Base-by-base conservation (phyloP, 2,888 invertebrate genomes). In the Tachina fera region DNA sequence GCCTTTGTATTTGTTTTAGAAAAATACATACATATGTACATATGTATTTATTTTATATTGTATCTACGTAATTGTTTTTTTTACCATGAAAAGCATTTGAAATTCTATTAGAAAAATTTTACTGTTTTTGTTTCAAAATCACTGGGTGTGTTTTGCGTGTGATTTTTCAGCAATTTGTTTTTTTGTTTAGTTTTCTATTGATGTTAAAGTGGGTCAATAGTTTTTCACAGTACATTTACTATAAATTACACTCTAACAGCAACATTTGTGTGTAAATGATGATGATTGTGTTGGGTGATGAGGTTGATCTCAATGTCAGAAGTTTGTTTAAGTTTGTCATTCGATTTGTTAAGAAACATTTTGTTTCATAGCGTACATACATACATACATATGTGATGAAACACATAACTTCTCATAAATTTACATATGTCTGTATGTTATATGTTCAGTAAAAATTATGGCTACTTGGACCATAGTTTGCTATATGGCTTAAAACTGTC, bases 181-280 rank as follows among this genome's bases (percentile, higher is more conserved):
- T 75, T 65, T 39, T n/a, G n/a, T n/a, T 43, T 4, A 19, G 43
- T 74, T 79, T 80, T 80, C 47, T 80, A 76, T 79, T 80, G 80
- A 43, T 80, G 56, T 70, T 74, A 77, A 84, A 77, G 81, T 84
- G 77, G 84, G 84, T 84, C 84, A 84, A 84, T 84, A 84, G 76
- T 68, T 84, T 81, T 84, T 84, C 81, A 84, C 84, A 84, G 72
- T 77, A 77, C 56, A 77, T 84, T 84, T 81, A 77, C 19, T 72
- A 61, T 63, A 63, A 81, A 84, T 81, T 78, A 53, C n/a, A 74
- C 74, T n/a, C n/a, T 84, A 70, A 71, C 19, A 22, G 22, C 39
- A 58, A 65, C 76, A 71, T 65, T 45, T 78, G 60, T 75, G 63
- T 56, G 45, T 13, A 53, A 43, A 45, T 61, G 58, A 67, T 43